Evolutionary conservation across 2,797 vertebrate genomes (phyloP).

Genomic region (Acridotheres tristis): DNA sequence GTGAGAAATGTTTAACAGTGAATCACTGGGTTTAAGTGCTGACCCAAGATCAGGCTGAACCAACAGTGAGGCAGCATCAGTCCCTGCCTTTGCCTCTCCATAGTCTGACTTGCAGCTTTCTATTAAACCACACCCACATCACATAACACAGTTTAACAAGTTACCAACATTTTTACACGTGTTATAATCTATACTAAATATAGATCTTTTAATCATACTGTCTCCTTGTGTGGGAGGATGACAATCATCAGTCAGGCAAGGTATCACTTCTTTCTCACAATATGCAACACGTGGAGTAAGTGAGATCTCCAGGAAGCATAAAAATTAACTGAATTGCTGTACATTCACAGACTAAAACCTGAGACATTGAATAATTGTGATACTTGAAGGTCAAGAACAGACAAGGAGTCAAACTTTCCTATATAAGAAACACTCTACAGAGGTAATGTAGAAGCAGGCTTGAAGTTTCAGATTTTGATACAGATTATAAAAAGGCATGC

Average conservation of each 20-base stretch:
- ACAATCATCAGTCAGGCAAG: neutral
- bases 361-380: neutral
- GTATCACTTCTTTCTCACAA: neutral
- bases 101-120: neutral
- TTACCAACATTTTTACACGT: neutral
- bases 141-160: neutral
- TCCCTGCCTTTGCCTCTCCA: neutral
- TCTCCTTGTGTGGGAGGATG: neutral
- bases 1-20: neutral
- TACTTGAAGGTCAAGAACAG: neutral
- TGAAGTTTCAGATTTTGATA: neutral
- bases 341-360: neutral
- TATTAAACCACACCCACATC: neutral
- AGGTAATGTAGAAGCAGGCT: neutral
- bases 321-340: neutral
- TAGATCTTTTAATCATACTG: neutral
- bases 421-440: neutral
- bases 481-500: neutral
- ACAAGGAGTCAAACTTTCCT: neutral
- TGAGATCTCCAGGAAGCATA: neutral
- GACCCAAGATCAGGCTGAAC: neutral
- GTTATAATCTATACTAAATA: neutral
- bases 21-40: neutral
- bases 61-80: neutral
- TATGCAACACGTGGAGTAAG: rapidly evolving